Percentiles rank a stretch among this genome's conserved stretches.
Evolutionary conservation across 2,113 vertebrate species (phyloP).

Genomic region (Microtus ochrogaster): DNA sequence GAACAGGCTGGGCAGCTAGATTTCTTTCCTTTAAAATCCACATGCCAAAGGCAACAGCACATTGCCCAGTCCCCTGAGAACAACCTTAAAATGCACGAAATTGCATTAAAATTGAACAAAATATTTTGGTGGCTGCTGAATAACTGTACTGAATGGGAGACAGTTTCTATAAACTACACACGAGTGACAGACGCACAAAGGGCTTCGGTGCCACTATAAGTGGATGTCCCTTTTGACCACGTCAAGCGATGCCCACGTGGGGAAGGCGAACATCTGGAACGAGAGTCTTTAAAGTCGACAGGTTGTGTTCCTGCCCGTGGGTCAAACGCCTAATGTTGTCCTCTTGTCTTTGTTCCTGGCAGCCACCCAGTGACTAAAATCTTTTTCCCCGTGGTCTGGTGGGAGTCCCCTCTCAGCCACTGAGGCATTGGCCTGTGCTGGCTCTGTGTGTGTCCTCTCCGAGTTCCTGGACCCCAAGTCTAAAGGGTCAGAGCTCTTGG

Average conservation of each 20-base stretch:
- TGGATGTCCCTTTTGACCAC: background rate
- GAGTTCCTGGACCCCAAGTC: conserved; percentile 18
- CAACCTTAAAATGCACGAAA: background rate
- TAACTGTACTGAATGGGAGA: background rate
- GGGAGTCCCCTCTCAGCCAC: background rate
- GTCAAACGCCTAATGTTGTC: conserved; percentile 68
- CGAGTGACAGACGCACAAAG: background rate
- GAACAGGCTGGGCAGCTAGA: background rate
- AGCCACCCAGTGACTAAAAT: conserved; percentile 77
- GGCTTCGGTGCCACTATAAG: conserved; percentile 21
- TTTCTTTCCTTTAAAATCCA: background rate
- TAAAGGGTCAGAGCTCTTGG: conserved; percentile 63
- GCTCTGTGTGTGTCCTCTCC: background rate
- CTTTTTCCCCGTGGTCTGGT: background rate
- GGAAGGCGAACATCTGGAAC: background rate
- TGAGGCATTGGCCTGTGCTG: accelerated
- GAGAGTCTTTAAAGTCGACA: background rate
- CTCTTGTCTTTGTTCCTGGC: conserved; percentile 79
- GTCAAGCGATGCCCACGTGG: accelerated
- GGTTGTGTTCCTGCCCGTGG: conserved; percentile 77
- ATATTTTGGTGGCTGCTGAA: background rate
- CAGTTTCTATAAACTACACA: background rate
- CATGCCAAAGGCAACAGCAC: background rate
- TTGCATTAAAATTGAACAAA: too few relatives aligned
- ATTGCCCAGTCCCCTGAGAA: background rate